These are phyloP conservation scores for Pristionchus fissidentatus DNA, from an alignment of 2,888 invertebrate species.

Conservation along the genomic window DNA sequence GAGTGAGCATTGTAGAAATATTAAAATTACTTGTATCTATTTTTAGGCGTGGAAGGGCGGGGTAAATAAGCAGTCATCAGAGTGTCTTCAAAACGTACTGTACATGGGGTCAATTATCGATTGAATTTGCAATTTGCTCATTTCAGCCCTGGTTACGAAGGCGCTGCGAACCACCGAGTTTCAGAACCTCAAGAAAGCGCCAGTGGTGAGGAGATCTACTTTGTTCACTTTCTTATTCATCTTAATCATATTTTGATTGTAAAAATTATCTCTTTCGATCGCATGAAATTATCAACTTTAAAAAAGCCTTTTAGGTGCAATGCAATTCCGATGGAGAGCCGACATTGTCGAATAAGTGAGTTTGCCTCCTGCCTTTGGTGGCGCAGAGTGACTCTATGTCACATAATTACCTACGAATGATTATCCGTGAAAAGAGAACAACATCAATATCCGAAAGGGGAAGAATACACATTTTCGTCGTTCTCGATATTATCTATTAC, in stretches of 20 bases:
- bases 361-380: neutral
- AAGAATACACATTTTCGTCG: too few relatives aligned
- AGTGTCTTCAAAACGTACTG: too few relatives aligned
- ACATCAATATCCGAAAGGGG: too few relatives aligned
- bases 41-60: neutral
- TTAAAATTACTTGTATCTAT: neutral
- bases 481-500: too few relatives aligned
- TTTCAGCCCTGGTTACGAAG: conserved; percentile 41
- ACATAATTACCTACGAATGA: too few relatives aligned
- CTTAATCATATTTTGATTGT: too few relatives aligned
- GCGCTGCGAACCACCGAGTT: conserved; percentile 26
- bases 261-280: neutral
- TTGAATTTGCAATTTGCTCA: neutral
- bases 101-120: too few relatives aligned
- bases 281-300: neutral
- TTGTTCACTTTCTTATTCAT: neutral
- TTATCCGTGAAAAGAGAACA: too few relatives aligned
- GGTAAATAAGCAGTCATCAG: neutral
- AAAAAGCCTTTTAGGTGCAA: neutral
- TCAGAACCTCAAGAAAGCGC: conserved; percentile 22
- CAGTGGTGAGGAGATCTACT: neutral
- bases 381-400: too few relatives aligned
- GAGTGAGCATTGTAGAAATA: too few relatives aligned
- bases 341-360: conserved; percentile 23
- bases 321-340: conserved; percentile 34